A percentile compares a stretch with the other conserved stretches of the same genome.
phyloP scores from a whole-genome alignment of 2,888 invertebrate species.

The Pelosia muscerda region DNA sequence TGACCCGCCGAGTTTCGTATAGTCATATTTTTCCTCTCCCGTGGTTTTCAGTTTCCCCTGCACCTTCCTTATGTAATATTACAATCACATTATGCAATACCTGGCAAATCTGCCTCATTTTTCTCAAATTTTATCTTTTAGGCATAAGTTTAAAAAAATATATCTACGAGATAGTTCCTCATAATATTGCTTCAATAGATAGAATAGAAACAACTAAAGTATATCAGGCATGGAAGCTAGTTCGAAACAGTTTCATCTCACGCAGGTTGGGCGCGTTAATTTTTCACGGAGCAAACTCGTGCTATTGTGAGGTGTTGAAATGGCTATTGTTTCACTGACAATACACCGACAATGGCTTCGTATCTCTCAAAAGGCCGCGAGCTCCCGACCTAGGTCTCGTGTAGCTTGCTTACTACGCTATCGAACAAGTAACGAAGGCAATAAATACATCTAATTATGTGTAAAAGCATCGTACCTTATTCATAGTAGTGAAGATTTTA shows the following conservation, averaged over 20 bases:
- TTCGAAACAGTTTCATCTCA: conserved; percentile 50
- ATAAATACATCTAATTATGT: conserved; percentile 29
- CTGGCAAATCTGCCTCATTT: no score
- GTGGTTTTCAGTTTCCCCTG: no score
- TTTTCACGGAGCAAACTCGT: conserved; percentile 73
- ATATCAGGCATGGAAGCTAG: conserved; percentile 39
- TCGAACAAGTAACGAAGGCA: conserved; percentile 43
- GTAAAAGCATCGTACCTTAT: conserved; percentile 10
- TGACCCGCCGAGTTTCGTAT: no score
- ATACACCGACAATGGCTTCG: conserved; percentile 71
- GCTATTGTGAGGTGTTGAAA: conserved; percentile 75
- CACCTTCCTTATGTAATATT: no score
- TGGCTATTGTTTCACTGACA: conserved; percentile 73
- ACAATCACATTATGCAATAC: no score
- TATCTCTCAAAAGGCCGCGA: conserved; percentile 70
- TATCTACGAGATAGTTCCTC: not conserved
- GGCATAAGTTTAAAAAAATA: no score
- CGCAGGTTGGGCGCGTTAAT: conserved; percentile 71
- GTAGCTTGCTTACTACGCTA: conserved; percentile 43
- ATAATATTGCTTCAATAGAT: not conserved
- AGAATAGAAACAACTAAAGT: not conserved
- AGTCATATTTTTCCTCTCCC: no score
- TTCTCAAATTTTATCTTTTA: no score
- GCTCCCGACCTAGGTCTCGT: conserved; percentile 65
- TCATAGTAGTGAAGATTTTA: not conserved